Evolutionary conservation across 2,888 invertebrate genomes (phyloP).

Genomic region (Clitarchus hookeri): DNA sequence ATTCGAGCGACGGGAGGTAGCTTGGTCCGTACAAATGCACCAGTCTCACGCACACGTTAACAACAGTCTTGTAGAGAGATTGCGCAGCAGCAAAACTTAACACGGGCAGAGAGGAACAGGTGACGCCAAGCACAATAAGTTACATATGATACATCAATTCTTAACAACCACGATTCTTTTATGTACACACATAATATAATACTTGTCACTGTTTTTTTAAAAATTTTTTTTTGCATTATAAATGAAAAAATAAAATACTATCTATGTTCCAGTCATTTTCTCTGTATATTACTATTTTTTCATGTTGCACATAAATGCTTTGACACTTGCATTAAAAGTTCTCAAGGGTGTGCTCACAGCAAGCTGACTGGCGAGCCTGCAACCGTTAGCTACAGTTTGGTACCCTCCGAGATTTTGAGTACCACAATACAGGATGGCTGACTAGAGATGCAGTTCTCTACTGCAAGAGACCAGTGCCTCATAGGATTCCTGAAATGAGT

Average conservation of each 20-base stretch:
- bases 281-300: constrained; percentile 30
- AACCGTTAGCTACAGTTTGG: too few species aligned
- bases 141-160: background rate
- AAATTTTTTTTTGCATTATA: background rate
- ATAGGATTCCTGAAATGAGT: too few species aligned
- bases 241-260: constrained; percentile 14
- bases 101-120: constrained; percentile 10
- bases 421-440: too few species aligned
- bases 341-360: background rate
- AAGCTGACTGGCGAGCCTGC: too few species aligned
- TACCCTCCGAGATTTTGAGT: too few species aligned
- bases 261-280: background rate
- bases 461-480: too few species aligned
- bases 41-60: constrained; percentile 5
- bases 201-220: background rate
- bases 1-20: background rate
- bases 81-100: constrained; percentile 11
- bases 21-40: constrained; percentile 2
- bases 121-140: constrained; percentile 14
- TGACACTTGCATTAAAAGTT: constrained; percentile 1
- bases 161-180: background rate
- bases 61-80: constrained; percentile 14
- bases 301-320: constrained; percentile 29
- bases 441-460: too few species aligned
- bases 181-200: background rate